Conservation (phyloP, 2,113 vertebrate genomes). For the Microcebus griseorufus region DNA sequence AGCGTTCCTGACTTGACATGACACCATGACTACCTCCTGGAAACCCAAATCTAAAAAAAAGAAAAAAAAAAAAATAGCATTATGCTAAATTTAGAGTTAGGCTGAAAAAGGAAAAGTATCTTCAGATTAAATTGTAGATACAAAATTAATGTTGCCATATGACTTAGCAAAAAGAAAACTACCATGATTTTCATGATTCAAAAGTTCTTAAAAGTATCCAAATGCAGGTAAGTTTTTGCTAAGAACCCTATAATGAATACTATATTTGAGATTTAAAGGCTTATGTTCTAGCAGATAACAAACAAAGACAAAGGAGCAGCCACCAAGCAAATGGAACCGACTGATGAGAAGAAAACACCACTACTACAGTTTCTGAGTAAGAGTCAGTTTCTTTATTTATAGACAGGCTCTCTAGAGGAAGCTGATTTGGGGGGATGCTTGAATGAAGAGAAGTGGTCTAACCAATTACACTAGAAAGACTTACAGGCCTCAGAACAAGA, state of each 20-base stretch:
- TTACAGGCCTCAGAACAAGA: not conserved
- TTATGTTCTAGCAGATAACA: not conserved
- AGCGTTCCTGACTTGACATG: slow-evolving; percentile 88
- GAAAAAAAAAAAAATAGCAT: not conserved
- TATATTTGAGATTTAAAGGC: not conserved
- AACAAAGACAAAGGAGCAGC: not conserved
- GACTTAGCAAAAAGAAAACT: not conserved
- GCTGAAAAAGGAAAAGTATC: not conserved
- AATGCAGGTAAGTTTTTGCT: not conserved
- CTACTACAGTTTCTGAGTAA: not conserved
- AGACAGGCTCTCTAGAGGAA: not conserved
- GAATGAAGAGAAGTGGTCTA: not conserved
- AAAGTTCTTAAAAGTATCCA: not conserved
- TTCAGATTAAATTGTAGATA: not conserved
- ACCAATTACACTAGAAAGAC: too few species aligned
- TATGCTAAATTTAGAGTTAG: not conserved
- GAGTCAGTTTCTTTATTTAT: too few species aligned
- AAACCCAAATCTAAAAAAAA: slow-evolving; percentile 87
- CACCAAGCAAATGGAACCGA: not conserved
- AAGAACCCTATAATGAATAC: not conserved
- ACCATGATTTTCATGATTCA: not conserved
- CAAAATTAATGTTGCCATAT: not conserved
- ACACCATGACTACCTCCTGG: slow-evolving; percentile 85
- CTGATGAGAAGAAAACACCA: not conserved
- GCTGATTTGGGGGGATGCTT: not conserved